Evolutionary conservation across 2,113 vertebrate genomes (phyloP), one percentile per base, ranked within the genome.

Genomic region (Taurulus bubalis): DNA sequence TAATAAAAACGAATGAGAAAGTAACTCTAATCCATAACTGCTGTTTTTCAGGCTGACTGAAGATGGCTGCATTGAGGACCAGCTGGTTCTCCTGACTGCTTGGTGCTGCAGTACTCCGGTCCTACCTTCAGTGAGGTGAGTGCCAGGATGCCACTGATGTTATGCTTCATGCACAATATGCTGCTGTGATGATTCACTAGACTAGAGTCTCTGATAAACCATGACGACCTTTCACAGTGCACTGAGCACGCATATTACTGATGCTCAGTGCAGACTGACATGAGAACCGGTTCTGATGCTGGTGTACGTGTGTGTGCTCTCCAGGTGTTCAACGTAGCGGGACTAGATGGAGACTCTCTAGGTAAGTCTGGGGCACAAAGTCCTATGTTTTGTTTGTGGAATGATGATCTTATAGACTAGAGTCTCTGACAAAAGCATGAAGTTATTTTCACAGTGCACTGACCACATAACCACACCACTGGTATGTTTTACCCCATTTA

Each of bases 201-300:
- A 91, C 91, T 92, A 92, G 91, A 91, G 91, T 92, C 91, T 90
- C 91, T 91, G 91, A 32, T 34, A 36, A 6, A n/a, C 38, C 45
- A 79, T 91, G 91, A 92, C 71, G 91, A 59, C 86, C 58, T 84
- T 91, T 91, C 90, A 92, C 90, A 92, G 91, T 91, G 86, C 88
- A 90, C 89, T 91, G 89, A 91, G 12, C 53, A 72, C 38, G 53
- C 63, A 59, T 47, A 0, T 8, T 1, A 67, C 26, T 10, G 0
- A 10, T 20, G 14, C 0, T 47, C 3, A 15, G 0, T 28, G 20
- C 26, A 32, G 8, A 18, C 6, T 1, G 0, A 3, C 9, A 28
- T 51, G 9, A 24, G 38, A 22, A 22, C 62, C 8, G 8, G 2
- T 53, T 9, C 1, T 65, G 1, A 65, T 2, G 3, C 6, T 0